phyloP scores from a whole-genome alignment of 2,797 vertebrate genomes.

The Scarus forsteni region DNA sequence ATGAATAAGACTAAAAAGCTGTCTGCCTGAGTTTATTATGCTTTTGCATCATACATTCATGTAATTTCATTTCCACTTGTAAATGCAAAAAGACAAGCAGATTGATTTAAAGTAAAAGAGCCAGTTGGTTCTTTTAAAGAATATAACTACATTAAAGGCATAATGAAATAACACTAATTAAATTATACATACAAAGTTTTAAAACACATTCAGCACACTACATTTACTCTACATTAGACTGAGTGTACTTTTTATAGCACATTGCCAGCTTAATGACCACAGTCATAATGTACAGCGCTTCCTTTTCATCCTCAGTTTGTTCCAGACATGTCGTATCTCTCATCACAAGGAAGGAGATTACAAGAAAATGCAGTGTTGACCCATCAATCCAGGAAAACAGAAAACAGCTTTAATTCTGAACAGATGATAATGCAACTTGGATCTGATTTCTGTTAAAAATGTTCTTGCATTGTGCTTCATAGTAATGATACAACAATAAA shows the following conservation, averaged over 20 bases:
- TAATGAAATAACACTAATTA: conserved; percentile 33
- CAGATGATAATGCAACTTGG: background rate
- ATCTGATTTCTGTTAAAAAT: background rate
- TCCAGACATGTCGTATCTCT: conserved; percentile 16
- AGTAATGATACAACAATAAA: background rate
- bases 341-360: background rate
- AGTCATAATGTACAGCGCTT: conserved; percentile 22
- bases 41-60: too few species aligned
- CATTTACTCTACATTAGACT: conserved; percentile 39
- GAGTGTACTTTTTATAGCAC: conserved; percentile 13
- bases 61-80: too few species aligned
- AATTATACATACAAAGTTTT: conserved; percentile 28
- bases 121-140: conserved; percentile 1
- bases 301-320: conserved; percentile 21
- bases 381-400: background rate
- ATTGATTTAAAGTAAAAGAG: conserved; percentile 16
- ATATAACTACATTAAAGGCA: conserved; percentile 35
- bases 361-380: background rate
- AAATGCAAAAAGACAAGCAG: conserved; percentile 4
- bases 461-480: background rate
- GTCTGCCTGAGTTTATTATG: too few species aligned
- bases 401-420: background rate
- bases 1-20: too few species aligned
- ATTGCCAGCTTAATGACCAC: conserved; percentile 22
- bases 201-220: conserved; percentile 6